Conservation (phyloP, 1,140 invertebrate genomes). For the Cyclina sinensis region DNA sequence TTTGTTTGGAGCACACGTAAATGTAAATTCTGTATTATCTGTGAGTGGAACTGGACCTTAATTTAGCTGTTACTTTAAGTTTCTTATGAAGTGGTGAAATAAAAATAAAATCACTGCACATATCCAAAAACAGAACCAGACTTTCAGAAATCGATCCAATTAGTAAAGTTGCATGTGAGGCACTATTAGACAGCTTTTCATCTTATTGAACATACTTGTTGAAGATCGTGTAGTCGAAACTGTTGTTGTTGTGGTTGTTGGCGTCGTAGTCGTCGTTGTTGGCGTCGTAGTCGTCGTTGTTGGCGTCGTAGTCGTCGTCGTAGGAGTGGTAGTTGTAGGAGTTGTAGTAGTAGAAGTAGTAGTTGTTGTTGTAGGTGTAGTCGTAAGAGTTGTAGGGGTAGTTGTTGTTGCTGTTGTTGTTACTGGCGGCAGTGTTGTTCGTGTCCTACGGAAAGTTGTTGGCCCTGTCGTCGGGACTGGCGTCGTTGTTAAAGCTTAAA, state of each 20-base stretch:
- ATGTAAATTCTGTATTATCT: too few species aligned
- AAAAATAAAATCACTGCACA: too few species aligned
- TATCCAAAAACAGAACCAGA: too few species aligned
- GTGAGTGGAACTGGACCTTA: too few species aligned
- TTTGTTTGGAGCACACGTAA: too few species aligned
- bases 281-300: background rate
- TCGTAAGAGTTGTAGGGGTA: background rate
- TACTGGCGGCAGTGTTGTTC: slow-evolving; percentile 15
- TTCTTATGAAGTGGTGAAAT: too few species aligned
- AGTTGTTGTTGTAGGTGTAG: background rate
- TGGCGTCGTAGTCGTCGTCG: background rate
- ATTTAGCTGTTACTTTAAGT: too few species aligned
- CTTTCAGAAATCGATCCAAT: too few species aligned
- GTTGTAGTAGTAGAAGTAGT: background rate
- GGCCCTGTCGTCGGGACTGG: background rate
- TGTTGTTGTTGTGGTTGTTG: background rate
- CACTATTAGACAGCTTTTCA: too few species aligned
- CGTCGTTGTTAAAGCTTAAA: background rate
- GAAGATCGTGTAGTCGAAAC: background rate
- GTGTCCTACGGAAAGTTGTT: background rate
- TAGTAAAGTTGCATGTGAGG: too few species aligned
- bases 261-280: background rate
- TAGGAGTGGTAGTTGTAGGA: background rate
- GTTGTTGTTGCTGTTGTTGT: slow-evolving; percentile 26
- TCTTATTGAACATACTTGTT: too few species aligned